Evolutionary conservation across 2,797 vertebrate genomes (phyloP), one percentile per base, ranked within the genome.

Genomic region (Gymnocypris eckloni): DNA sequence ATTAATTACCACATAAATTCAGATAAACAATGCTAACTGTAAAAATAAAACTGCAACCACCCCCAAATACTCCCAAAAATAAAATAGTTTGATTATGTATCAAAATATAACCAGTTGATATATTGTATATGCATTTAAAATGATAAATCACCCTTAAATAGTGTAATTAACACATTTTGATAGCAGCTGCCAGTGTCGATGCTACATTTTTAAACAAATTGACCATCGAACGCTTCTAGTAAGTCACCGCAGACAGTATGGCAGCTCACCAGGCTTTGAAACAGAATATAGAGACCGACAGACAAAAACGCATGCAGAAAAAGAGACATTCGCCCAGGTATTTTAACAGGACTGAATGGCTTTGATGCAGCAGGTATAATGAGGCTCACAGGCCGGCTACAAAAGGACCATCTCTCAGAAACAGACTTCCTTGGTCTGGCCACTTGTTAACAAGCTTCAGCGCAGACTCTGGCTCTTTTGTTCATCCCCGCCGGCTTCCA

Each of bases 381-480:
- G 84, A 90, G 84, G 83, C 85, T 88, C 50, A 25, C 78, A 88
- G 72, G 81, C 73, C 20, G 73, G 15, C 78, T 76, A 88, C 85
- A 86, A 79, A 88, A 48, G 85, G 66, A 79, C 52, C 78, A 73
- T 84, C 81, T 85, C 84, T 79, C 84, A 88, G 84, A 88, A 87
- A 80, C 72, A 86, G 64, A 87, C 83, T 82, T 77, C 78, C 81
- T 83, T 18, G 67, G 67, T 86, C 86, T 41, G 50, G 45, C 81
- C 87, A 87, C 89, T 88, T 87, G 86, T 88, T 90, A 87, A 86
- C 89, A 87, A 87, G 87, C 83, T 82, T 89, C 10, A 48, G 41
- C 41, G 39, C 79, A 52, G 78, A 79, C 83, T 87, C 45, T 59
- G 41, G 70, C 61, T 83, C 81, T 81, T 88, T 87, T 88, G 89